Conservation (phyloP, 2,113 vertebrate genomes). For the Corythaixoides concolor region DNA sequence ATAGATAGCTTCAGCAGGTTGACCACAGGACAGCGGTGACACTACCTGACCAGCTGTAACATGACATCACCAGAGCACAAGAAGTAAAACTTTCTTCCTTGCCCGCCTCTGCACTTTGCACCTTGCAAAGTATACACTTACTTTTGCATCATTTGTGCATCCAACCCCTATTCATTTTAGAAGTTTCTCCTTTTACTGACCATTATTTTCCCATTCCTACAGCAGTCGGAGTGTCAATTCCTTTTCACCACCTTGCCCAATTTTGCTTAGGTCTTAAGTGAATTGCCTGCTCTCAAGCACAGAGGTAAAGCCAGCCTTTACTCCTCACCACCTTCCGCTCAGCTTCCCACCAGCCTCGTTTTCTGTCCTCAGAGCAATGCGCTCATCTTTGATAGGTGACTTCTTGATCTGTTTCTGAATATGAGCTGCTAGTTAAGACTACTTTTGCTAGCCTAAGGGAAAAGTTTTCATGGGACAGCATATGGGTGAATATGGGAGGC, state of each 20-base stretch:
- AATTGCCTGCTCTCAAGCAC: neutral
- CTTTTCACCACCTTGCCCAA: neutral
- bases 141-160: neutral
- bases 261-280: neutral
- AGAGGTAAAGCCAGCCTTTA: neutral
- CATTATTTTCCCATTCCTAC: neutral
- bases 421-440: neutral
- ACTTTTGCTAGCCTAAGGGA: neutral
- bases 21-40: neutral
- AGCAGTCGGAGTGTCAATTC: neutral
- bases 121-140: neutral
- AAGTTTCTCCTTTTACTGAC: neutral
- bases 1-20: neutral
- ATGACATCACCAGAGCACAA: neutral
- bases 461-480: neutral
- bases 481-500: neutral
- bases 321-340: neutral
- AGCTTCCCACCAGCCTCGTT: accelerated
- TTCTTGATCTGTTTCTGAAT: neutral
- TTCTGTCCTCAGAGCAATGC: neutral
- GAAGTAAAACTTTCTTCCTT: neutral
- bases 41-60: neutral
- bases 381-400: neutral
- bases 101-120: neutral
- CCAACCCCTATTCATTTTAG: neutral